Conservation (phyloP, 1,140 invertebrate species). For the Dreissena polymorpha region DNA sequence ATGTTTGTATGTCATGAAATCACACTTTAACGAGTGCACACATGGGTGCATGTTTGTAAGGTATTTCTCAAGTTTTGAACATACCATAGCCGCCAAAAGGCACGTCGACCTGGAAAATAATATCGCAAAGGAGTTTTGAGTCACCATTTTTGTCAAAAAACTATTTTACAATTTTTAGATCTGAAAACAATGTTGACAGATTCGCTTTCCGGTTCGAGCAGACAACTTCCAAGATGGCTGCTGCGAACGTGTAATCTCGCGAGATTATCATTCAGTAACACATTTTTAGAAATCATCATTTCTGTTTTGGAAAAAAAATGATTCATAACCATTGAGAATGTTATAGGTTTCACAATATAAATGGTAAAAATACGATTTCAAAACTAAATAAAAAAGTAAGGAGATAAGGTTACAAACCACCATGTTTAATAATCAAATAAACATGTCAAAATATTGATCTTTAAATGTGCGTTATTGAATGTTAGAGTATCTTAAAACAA, state of each 20-base stretch:
- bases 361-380: no score
- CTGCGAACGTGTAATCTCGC: constrained; percentile 46
- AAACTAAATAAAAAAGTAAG: no score
- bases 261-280: constrained; percentile 16
- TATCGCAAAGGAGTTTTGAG: constrained; percentile 15
- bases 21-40: not conserved
- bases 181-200: constrained; percentile 6
- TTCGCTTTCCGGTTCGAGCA: constrained; percentile 6
- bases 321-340: no score
- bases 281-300: not conserved
- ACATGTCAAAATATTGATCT: no score
- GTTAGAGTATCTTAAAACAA: no score
- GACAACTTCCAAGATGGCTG: constrained; percentile 40
- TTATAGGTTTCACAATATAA: no score
- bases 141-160: not conserved
- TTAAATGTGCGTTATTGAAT: no score
- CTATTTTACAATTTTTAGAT: no score
- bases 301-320: no score
- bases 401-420: no score
- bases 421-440: no score
- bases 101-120: constrained; percentile 32
- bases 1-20: constrained; percentile 9
- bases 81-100: constrained; percentile 38
- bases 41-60: not conserved
- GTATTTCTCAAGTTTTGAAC: not conserved